Conservation (phyloP, 1,140 invertebrate species). For the Drosophila pseudoananassae region DNA sequence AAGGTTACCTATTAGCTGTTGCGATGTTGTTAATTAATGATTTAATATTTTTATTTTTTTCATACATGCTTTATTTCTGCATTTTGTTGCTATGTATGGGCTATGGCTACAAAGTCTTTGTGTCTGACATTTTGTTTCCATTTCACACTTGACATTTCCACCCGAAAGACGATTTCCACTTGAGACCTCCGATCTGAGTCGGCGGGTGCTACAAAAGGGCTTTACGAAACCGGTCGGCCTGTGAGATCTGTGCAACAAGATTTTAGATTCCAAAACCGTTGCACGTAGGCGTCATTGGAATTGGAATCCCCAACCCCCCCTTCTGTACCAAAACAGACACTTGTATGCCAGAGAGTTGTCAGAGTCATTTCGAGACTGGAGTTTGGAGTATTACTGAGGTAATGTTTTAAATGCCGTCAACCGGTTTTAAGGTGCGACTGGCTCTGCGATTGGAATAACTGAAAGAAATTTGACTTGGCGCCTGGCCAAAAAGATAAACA, state of each 20-base stretch:
- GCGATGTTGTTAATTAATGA: slow-evolving; percentile 72
- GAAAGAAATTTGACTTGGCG: slow-evolving; percentile 46
- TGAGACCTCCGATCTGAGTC: slow-evolving; percentile 17
- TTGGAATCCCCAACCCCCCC: slow-evolving; percentile 16
- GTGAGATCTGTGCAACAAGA: slow-evolving; percentile 29
- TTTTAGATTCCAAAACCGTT: slow-evolving; percentile 6
- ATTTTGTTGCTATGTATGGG: slow-evolving; percentile 4
- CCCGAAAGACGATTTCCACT: slow-evolving; percentile 23
- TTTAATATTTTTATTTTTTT: slow-evolving; percentile 69
- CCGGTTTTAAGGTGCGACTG: slow-evolving; percentile 76
- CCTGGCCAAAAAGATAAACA: slow-evolving; percentile 23
- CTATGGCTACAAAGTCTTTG: slow-evolving; percentile 15
- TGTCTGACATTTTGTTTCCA: slow-evolving; percentile 62
- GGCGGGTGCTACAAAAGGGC: slow-evolving; percentile 38
- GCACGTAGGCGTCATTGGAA: slow-evolving; percentile 50
- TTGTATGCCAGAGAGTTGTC: slow-evolving; percentile 47
- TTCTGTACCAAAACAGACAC: slow-evolving; percentile 37
- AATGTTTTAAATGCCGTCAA: slow-evolving; percentile 63
- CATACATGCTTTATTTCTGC: slow-evolving; percentile 25
- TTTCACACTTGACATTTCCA: slow-evolving; percentile 76
- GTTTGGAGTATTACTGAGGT: slow-evolving; percentile 26
- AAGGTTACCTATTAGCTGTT: slow-evolving; percentile 63
- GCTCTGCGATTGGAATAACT: slow-evolving; percentile 63
- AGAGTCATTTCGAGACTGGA: slow-evolving; percentile 42
- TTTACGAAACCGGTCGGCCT: slow-evolving; percentile 48